Percentiles rank a stretch among this genome's conserved stretches.
Conservation (phyloP, 2,797 vertebrate species). For the Halcyon badia region DNA sequence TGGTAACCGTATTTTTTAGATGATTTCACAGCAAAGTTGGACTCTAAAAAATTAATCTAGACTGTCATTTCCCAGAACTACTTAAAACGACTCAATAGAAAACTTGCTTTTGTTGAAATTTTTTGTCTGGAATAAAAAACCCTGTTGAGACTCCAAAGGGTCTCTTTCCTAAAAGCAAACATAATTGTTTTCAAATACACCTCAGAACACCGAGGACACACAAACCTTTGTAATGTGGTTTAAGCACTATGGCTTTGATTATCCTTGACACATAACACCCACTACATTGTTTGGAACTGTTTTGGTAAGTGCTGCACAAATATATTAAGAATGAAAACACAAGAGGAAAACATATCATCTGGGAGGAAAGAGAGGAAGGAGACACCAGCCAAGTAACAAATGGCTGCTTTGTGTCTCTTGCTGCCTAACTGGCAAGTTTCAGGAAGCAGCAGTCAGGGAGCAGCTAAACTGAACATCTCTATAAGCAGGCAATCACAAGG, state of each 20-base stretch:
- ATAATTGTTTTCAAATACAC: constrained; percentile 39
- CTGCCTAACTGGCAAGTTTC: not conserved
- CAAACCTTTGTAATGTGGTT: not conserved
- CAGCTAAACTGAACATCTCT: not conserved
- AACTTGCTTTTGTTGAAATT: not conserved
- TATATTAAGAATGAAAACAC: constrained; percentile 22
- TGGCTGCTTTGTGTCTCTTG: not conserved
- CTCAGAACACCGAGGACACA: constrained; percentile 13
- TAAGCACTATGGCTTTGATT: constrained; percentile 21
- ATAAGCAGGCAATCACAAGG: not conserved
- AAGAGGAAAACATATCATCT: not conserved
- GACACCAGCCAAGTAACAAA: constrained; percentile 23
- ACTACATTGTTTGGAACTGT: constrained; percentile 22
- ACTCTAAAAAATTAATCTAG: not conserved
- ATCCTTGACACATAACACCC: constrained; percentile 4
- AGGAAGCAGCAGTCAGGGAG: not conserved
- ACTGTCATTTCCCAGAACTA: not conserved
- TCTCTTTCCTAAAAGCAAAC: not conserved
- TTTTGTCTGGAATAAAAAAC: not conserved
- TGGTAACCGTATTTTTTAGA: not conserved
- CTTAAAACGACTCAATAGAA: constrained; percentile 1
- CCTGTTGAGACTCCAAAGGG: not conserved
- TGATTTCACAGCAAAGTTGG: not conserved
- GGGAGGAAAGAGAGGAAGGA: not conserved
- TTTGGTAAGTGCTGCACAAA: constrained; percentile 24